Evolutionary conservation across 2,113 vertebrate genomes (phyloP), one percentile per base, ranked within the genome.

Genomic region (Pontoporia blainvillei): DNA sequence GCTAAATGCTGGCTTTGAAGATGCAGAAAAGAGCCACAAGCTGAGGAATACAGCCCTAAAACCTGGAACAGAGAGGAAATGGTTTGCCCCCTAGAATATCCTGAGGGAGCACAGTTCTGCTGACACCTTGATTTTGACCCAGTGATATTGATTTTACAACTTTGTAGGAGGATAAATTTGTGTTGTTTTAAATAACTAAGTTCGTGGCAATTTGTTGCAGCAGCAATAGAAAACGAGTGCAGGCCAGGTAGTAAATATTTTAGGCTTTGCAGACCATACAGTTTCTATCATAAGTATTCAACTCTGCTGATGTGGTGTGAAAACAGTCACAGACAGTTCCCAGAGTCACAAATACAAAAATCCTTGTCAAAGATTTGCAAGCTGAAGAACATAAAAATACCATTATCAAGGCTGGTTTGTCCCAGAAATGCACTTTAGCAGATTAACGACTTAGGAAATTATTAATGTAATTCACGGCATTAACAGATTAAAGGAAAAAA

Each of bases 381-480:
- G 25, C 6, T 31, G 66, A 84, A 59, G 81, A 84, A 92, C 29
- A 81, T 69, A 90, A 96, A 94, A 69, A 73, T 79, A 83, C 88
- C 41, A 81, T 64, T 87, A 90, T 83, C 84, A 54, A 94, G 75
- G 64, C 89, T 95, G 75, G 29, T 89, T 93, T 95, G 71, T 71
- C 41, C 96, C 86, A 95, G 90, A 97, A 95, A 96, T 94, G 86
- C n/a, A 89, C 41, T 86, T 93, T 61, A 97, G 39, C 89, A 82
- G 97, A 97, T 97, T 97, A 98, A 84, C 11, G 95, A 61, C 41
- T 97, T 97, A 95, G 66, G 66, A 96, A 89, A 93, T 94, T 86
- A 96, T 90, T 97, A 86, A 88, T 27, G 41, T 95, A 94, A 97
- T 95, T 86, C 96, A 64, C 21, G 86, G 62, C 95, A 96, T 98